Evolutionary conservation across 1,140 invertebrate genomes (phyloP), one percentile per base, ranked within the genome.

Genomic region (Aphidius gifuensis): DNA sequence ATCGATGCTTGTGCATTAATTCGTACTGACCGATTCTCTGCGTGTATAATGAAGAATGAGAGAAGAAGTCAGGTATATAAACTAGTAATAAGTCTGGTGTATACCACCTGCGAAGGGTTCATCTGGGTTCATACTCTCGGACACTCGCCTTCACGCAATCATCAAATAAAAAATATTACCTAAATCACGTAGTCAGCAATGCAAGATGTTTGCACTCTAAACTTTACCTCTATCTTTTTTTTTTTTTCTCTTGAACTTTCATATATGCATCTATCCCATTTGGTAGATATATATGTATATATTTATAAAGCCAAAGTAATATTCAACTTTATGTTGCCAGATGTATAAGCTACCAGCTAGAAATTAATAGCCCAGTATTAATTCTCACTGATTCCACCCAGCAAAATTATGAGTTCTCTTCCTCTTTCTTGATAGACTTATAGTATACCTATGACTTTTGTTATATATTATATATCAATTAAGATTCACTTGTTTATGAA

Each of bases 281-380:
- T 32, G 23, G 23, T 32, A 32, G 2, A 32, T 32, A 32, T 4
- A 32, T 16, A 16, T 16, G 16, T 16, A 32, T 32, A 32, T 32
- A 32, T 32, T 32, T 32, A 32, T 32, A 32, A 32, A 32, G 2
- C 46, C 44, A 9, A 38, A 46, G 21, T 56, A 43, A 56, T 60
- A 39, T 40, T 16, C 46, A 55, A 51, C 9, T 60, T 39, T 57
- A 58, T 43, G 43, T 43, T 9, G 23, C 46, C 42, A 9, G 32
- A 5, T 55, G 46, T 16, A 58, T 49, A 51, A 21, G 59, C 50
- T 23, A 73, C 64, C 68, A 64, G 66, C 61, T 63, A 66, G 74
- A 76, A 76, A 77, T 78, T 78, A 78, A 78, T 78, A 77, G 76
- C 72, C 69, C 71, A 66, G 69, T 76, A 77, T 79, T 76, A 76